These are phyloP conservation scores for Dipodomys ordii DNA, from an alignment of 2,113 vertebrate species.

Conservation along the genomic window DNA sequence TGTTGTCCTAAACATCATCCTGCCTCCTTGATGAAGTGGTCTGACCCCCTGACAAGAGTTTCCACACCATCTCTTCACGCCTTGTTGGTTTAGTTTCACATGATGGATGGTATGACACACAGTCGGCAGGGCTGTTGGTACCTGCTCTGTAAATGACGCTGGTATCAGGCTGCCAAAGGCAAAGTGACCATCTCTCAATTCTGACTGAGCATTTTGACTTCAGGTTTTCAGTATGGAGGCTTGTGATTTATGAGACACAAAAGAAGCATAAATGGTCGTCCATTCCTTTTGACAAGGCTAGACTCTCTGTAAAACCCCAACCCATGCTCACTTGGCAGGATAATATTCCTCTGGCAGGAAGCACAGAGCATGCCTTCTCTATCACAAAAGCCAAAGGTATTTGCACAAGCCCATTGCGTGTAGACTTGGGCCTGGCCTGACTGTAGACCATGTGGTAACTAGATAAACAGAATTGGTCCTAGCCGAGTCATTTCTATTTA, in stretches of 20 bases:
- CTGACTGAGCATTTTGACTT: slow-evolving; percentile 61
- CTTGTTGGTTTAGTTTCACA: slow-evolving; percentile 78
- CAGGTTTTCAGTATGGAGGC: slow-evolving; percentile 74
- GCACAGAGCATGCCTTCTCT: neutral
- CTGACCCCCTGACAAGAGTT: slow-evolving; percentile 68
- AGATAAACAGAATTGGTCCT: neutral
- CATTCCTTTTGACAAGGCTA: slow-evolving; percentile 24
- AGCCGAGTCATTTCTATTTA: neutral
- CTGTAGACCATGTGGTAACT: accelerated
- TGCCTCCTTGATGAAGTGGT: slow-evolving; percentile 71
- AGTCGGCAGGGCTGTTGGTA: slow-evolving; percentile 63
- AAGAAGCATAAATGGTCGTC: slow-evolving; percentile 36
- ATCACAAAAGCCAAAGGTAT: neutral
- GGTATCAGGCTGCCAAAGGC: slow-evolving; percentile 72
- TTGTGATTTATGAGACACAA: slow-evolving; percentile 74
- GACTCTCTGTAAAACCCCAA: neutral
- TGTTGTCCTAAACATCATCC: neutral
- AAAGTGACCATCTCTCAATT: slow-evolving; percentile 78
- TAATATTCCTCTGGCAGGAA: neutral
- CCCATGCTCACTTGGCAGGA: neutral
- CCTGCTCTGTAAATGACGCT: slow-evolving; percentile 80
- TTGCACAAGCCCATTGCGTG: neutral
- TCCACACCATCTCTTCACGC: slow-evolving; percentile 76
- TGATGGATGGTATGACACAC: slow-evolving; percentile 77
- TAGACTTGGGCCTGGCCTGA: neutral